Evolutionary conservation across 2,113 vertebrate species (phyloP).

Genomic region (Cyprinus carpio): DNA sequence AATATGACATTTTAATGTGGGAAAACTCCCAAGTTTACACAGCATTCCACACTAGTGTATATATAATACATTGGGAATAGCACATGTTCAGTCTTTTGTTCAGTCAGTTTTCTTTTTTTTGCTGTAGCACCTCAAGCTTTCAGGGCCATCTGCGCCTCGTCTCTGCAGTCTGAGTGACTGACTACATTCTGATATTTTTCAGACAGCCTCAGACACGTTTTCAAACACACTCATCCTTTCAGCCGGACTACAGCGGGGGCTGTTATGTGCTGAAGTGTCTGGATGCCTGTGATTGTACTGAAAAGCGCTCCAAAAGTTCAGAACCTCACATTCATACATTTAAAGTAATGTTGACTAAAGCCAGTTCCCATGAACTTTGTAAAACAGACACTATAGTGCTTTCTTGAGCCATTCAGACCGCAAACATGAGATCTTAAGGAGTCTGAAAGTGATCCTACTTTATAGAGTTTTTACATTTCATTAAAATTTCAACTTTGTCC

Average conservation of each 20-base stretch:
- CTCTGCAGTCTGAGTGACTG: constrained; percentile 38
- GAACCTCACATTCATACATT: constrained; percentile 21
- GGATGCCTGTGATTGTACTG: background rate
- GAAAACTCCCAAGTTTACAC: constrained; percentile 19
- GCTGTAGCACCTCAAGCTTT: constrained; percentile 29
- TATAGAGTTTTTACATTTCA: background rate
- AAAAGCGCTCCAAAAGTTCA: constrained; percentile 8
- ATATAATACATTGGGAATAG: background rate
- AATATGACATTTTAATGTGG: constrained; percentile 26
- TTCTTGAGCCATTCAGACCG: background rate
- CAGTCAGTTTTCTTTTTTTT: constrained; percentile 28
- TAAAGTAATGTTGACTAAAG: constrained; percentile 2
- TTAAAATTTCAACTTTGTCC: background rate
- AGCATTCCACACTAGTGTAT: constrained; percentile 17
- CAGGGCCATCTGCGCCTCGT: constrained; percentile 22
- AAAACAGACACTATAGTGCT: constrained; percentile 13
- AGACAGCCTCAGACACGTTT: constrained; percentile 33
- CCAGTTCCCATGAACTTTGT: constrained; percentile 8
- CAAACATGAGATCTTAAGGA: background rate
- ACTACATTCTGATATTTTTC: constrained; percentile 40
- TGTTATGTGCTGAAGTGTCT: constrained; percentile 21
- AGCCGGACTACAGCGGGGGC: constrained; percentile 19
- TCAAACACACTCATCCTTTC: constrained; percentile 36
- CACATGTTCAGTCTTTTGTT: constrained; percentile 26
- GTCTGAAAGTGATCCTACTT: background rate